phyloP scores from a whole-genome alignment of 2,797 vertebrate species.

The Antrozous pallidus region DNA sequence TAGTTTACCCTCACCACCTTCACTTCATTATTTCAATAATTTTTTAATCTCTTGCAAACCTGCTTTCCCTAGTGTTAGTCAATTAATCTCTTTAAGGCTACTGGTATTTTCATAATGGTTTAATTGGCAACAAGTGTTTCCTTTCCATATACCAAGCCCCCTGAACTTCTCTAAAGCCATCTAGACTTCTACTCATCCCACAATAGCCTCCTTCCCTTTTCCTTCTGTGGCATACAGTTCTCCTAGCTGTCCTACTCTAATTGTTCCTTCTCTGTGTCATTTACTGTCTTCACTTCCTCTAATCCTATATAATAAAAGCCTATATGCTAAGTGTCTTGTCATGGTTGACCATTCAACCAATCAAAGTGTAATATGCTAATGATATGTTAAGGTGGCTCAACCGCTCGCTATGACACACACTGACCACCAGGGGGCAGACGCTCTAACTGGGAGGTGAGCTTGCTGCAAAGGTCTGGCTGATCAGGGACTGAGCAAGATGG shows the following conservation, averaged over 20 bases:
- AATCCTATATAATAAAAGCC: no score
- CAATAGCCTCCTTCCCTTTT: neutral
- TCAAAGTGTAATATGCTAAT: no score
- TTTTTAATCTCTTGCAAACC: constrained; percentile 9
- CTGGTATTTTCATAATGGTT: neutral
- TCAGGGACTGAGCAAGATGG: no score
- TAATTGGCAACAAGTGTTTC: neutral
- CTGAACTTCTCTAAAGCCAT: neutral
- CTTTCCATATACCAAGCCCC: neutral
- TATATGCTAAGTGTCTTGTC: no score
- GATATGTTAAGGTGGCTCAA: no score
- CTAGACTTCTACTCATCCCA: neutral
- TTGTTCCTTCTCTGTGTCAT: neutral
- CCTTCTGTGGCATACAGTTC: neutral
- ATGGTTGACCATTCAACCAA: no score
- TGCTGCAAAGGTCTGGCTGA: no score
- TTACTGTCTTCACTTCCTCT: neutral
- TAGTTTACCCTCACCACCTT: neutral
- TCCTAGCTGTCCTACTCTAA: neutral
- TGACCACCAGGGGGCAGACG: no score
- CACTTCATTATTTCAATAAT: neutral
- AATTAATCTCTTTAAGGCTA: neutral
- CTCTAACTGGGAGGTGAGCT: no score
- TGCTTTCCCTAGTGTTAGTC: neutral
- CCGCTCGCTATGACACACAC: no score